A percentile compares a stretch with the other conserved stretches of the same genome.
Conservation (phyloP, 2,888 invertebrate species). For the Zaprionus lineosus region DNA sequence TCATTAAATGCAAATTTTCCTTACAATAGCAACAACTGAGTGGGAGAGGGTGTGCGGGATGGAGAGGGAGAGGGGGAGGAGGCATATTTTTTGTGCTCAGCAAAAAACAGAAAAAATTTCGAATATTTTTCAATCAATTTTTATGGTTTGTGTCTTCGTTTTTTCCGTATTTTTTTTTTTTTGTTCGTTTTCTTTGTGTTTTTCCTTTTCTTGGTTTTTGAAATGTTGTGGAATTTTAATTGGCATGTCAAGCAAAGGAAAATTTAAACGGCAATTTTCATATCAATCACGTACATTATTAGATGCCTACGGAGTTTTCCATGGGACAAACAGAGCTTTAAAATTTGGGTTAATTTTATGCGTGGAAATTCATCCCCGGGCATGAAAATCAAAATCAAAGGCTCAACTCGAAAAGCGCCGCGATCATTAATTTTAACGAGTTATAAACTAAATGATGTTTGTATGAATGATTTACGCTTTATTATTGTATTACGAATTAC, state of each 20-base stretch:
- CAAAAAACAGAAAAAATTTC: constrained; percentile 46
- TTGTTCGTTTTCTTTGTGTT: constrained; percentile 8
- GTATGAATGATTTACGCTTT: constrained; percentile 22
- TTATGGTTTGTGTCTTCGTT: constrained; percentile 4
- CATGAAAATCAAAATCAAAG: background rate
- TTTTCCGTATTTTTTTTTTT: constrained; percentile 13
- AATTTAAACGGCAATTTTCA: constrained; percentile 17
- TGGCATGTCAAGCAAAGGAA: constrained; percentile 48
- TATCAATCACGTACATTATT: constrained; percentile 25
- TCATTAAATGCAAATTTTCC: constrained; percentile 73
- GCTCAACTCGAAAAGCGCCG: background rate
- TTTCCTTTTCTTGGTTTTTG: constrained; percentile 20
- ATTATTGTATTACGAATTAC: constrained; percentile 15
- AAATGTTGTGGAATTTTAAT: constrained; percentile 49
- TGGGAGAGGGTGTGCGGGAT: too few relatives aligned
- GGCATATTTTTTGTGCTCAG: constrained; percentile 51
- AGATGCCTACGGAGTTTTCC: constrained; percentile 2
- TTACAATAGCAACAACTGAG: constrained; percentile 16
- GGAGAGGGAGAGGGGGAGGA: too few relatives aligned
- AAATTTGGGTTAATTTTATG: constrained; percentile 1
- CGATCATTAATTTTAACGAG: constrained; percentile 12
- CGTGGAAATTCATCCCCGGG: background rate
- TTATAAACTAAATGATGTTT: constrained; percentile 46
- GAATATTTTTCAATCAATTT: constrained; percentile 52
- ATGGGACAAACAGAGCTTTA: constrained; percentile 1